Evolutionary conservation across 2,888 invertebrate species (phyloP).

Genomic region (Drosophila monieri): DNA sequence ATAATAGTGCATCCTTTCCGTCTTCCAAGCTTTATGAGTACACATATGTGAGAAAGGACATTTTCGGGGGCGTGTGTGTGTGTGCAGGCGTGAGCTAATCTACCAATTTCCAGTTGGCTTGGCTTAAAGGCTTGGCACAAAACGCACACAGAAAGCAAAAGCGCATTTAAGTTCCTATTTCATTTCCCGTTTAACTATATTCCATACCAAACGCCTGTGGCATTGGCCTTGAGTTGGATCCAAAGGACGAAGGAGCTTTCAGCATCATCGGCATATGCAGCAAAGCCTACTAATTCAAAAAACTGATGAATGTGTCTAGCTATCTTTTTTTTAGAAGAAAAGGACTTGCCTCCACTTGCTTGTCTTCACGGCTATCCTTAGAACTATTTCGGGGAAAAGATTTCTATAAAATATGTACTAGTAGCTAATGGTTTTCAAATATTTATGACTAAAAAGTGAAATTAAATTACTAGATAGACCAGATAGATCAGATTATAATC

Average conservation of each 20-base stretch:
- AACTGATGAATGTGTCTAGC: constrained; percentile 80
- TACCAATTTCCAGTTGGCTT: constrained; percentile 75
- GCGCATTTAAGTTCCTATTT: constrained; percentile 60
- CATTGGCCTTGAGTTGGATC: constrained; percentile 50
- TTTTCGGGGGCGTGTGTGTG: constrained; percentile 2
- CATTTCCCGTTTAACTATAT: constrained; percentile 15
- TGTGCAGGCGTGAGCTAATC: constrained; percentile 63
- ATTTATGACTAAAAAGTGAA: no score
- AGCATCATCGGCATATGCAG: constrained; percentile 52
- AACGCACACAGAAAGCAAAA: constrained; percentile 25
- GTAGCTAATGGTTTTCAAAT: no score
- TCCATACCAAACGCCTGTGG: constrained; percentile 18
- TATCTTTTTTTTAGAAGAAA: constrained; percentile 48
- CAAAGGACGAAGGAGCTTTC: constrained; percentile 20
- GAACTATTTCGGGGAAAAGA: no score
- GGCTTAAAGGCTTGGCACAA: constrained; percentile 63
- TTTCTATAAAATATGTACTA: no score
- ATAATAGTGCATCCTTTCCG: constrained; percentile 20
- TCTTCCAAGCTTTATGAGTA: constrained; percentile 11
- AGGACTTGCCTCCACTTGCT: constrained; percentile 7
- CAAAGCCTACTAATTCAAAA: constrained; percentile 57
- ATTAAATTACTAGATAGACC: no score
- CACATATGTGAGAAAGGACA: background rate
- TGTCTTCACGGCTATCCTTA: background rate
- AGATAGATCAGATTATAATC: no score